Evolutionary conservation across 1,140 invertebrate genomes (phyloP).

Genomic region (Heliconius nattereri): DNA sequence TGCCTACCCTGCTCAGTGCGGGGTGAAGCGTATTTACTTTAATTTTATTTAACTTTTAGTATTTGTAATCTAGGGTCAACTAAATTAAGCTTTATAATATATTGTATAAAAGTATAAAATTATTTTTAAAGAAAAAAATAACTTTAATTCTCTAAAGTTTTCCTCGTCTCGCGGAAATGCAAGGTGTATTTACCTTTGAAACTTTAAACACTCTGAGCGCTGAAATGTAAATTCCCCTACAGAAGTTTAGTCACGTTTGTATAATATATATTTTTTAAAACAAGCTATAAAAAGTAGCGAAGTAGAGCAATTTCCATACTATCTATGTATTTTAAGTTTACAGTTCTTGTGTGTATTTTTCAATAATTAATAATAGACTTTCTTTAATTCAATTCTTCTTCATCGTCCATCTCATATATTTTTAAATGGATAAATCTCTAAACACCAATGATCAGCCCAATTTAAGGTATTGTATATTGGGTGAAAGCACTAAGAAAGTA

Average conservation of each 20-base stretch:
- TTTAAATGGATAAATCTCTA: too few relatives aligned
- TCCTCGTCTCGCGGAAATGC: neutral
- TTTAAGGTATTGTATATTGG: too few relatives aligned
- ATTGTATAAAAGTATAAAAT: neutral
- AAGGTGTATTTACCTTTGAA: neutral
- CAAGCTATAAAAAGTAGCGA: neutral
- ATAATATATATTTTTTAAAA: neutral
- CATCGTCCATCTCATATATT: too few relatives aligned
- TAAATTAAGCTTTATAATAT: neutral
- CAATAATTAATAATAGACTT: too few relatives aligned
- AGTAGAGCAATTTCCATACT: neutral
- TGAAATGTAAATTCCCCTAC: conserved; percentile 1
- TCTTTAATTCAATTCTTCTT: too few relatives aligned
- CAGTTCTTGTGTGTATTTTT: too few relatives aligned
- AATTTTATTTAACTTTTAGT: neutral
- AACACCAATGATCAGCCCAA: too few relatives aligned
- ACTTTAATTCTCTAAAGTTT: neutral
- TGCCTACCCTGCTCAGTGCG: too few relatives aligned
- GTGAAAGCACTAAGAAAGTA: too few relatives aligned
- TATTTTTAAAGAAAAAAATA: neutral
- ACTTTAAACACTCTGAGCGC: conserved; percentile 10
- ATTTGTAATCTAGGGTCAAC: neutral
- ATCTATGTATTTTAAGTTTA: too few relatives aligned
- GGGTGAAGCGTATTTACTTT: too few relatives aligned
- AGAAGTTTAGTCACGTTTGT: neutral